Conservation (phyloP, 2,888 invertebrate genomes). For the Pachliopta kotzebuea region DNA sequence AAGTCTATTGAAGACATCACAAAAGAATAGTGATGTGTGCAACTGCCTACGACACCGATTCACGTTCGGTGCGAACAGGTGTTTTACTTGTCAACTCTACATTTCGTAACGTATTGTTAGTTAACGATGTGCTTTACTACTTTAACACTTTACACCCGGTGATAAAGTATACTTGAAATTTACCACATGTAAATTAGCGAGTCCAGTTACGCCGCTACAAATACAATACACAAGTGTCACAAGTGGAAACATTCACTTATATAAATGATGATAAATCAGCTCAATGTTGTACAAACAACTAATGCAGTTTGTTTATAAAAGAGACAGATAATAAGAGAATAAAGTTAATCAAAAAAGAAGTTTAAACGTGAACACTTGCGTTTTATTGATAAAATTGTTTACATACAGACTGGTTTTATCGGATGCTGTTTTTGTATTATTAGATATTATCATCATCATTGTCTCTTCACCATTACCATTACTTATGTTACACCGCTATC, state of each 20-base stretch:
- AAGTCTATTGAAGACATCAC: conserved; percentile 15
- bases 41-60: conserved; percentile 32
- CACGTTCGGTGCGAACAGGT: conserved; percentile 41
- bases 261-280: conserved; percentile 19
- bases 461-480: too few relatives aligned
- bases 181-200: conserved; percentile 25
- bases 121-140: conserved; percentile 7
- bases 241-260: conserved; percentile 24
- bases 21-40: conserved; percentile 30
- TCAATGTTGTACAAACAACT: neutral
- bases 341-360: too few relatives aligned
- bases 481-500: too few relatives aligned
- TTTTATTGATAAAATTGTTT: too few relatives aligned
- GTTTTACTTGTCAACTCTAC: conserved; percentile 40
- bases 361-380: too few relatives aligned
- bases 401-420: too few relatives aligned
- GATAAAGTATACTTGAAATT: conserved; percentile 19
- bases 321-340: neutral
- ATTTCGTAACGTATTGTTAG: conserved; percentile 29
- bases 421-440: too few relatives aligned
- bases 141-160: conserved; percentile 13
- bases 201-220: conserved; percentile 22
- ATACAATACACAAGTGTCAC: conserved; percentile 21
- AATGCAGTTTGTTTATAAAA: conserved; percentile 9
- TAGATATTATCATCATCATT: too few relatives aligned